Conservation (phyloP, 2,797 vertebrate genomes). For the Microtus californicus region DNA sequence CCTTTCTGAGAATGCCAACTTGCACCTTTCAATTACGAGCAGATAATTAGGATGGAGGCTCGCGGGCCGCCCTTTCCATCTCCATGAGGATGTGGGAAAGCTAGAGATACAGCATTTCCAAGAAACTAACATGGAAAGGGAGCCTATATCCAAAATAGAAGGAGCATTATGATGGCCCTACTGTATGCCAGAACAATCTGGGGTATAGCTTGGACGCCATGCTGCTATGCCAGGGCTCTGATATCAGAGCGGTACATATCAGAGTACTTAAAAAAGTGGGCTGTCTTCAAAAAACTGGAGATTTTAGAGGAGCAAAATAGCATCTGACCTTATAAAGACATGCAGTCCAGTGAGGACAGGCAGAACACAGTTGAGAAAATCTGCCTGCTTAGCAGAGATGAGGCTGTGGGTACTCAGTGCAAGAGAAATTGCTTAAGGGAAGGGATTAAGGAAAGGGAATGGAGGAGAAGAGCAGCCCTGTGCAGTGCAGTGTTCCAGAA, state of each 20-base stretch:
- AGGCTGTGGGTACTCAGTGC: neutral
- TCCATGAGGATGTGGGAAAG: neutral
- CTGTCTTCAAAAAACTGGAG: neutral
- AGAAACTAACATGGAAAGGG: neutral
- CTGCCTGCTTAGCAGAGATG: neutral
- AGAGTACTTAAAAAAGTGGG: constrained; percentile 39
- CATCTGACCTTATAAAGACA: constrained; percentile 42
- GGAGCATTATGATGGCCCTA: neutral
- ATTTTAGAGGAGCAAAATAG: constrained; percentile 29
- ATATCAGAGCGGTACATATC: neutral
- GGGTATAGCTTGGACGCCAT: neutral
- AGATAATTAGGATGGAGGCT: constrained; percentile 72
- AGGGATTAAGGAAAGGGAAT: neutral
- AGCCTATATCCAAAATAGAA: neutral
- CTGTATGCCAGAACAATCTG: neutral
- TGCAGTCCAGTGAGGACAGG: neutral
- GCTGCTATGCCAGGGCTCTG: neutral
- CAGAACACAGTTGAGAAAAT: neutral
- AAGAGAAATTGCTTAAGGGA: constrained; percentile 26
- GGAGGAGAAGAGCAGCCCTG: neutral
- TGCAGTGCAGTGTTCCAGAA: neutral
- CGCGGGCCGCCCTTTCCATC: constrained; percentile 6
- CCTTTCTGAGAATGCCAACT: constrained; percentile 65
- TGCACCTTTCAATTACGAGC: constrained; percentile 68
- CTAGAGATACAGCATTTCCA: neutral